A percentile compares a stretch with the other conserved stretches of the same genome.
Evolutionary conservation across 2,797 vertebrate genomes (phyloP).

Genomic region (Pangasius djambal): DNA sequence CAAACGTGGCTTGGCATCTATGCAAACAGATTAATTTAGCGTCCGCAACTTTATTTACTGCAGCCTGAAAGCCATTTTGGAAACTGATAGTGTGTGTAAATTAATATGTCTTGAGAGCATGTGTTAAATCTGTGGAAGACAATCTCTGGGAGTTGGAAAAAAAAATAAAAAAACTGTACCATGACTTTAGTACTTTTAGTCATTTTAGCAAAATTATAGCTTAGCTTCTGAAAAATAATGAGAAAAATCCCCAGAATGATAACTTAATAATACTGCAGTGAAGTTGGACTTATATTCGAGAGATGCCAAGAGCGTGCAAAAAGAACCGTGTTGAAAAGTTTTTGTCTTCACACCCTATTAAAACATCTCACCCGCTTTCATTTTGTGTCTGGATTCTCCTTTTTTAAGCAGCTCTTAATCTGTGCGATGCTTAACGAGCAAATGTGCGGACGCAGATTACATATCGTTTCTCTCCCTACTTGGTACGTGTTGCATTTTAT

Average conservation of each 20-base stretch:
- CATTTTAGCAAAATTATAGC: not conserved
- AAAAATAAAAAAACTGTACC: not conserved
- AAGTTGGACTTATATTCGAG: not conserved
- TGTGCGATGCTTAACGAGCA: not conserved
- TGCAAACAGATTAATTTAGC: not conserved
- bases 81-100: slow-evolving; percentile 12
- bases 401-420: not conserved
- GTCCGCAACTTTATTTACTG: not conserved
- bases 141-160: not conserved
- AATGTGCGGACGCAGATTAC: not conserved
- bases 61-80: not conserved
- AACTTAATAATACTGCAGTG: not conserved
- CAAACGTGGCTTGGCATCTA: not conserved
- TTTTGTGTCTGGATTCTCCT: not conserved
- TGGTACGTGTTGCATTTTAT: not conserved
- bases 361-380: not conserved
- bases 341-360: not conserved
- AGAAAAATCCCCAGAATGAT: not conserved
- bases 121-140: not conserved
- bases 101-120: too few species aligned
- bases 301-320: not conserved
- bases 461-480: not conserved
- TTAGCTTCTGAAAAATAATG: not conserved
- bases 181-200: not conserved
- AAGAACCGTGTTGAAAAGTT: not conserved